Conservation (phyloP, 1,140 invertebrate genomes). For the Galleria mellonella region DNA sequence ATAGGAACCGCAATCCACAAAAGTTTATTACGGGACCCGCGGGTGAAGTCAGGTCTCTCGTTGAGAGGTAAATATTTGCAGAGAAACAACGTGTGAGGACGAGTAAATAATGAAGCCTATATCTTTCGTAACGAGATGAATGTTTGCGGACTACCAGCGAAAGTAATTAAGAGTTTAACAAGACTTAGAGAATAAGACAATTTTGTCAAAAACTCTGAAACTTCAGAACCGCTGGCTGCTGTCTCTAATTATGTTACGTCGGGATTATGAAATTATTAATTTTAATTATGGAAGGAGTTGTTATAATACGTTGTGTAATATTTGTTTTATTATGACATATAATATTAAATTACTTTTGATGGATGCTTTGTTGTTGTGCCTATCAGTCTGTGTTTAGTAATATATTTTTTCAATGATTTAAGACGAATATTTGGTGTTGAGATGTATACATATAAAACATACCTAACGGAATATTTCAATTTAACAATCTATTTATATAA, state of each 20-base stretch:
- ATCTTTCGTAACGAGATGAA: constrained; percentile 53
- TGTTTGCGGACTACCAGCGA: constrained; percentile 64
- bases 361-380: too few species aligned
- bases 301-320: constrained; percentile 1
- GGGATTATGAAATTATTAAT: constrained; percentile 13
- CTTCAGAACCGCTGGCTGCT: constrained; percentile 8
- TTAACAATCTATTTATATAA: too few species aligned
- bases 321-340: not conserved
- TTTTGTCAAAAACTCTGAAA: constrained; percentile 38
- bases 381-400: too few species aligned
- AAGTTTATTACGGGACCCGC: constrained; percentile 62
- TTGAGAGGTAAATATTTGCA: constrained; percentile 67
- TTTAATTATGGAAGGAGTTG: not conserved
- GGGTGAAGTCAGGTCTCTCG: constrained; percentile 64
- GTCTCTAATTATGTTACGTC: constrained; percentile 12
- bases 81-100: constrained; percentile 54
- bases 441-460: too few species aligned
- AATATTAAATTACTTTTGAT: too few species aligned
- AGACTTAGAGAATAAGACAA: constrained; percentile 55
- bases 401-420: too few species aligned
- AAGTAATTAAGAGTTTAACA: constrained; percentile 70
- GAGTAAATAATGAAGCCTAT: constrained; percentile 67
- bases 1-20: constrained; percentile 47
- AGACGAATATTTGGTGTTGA: too few species aligned
- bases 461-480: too few species aligned